Evolutionary conservation across 1,140 invertebrate species (phyloP), one percentile per base, ranked within the genome.

Genomic region (Achroia grisella): DNA sequence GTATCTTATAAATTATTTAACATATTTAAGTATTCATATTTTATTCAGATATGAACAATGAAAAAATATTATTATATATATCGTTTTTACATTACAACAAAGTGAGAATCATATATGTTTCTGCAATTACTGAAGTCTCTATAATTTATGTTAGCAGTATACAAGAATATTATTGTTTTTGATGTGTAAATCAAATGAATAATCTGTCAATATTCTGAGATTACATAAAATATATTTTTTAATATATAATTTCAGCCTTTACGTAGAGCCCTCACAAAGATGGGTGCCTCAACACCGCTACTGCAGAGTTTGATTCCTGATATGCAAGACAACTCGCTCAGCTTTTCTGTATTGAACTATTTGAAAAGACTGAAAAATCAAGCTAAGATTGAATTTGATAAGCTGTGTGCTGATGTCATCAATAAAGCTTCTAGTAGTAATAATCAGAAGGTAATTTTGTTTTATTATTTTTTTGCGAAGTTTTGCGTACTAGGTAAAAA

Each of bases 341-440:
- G 95, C 59, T 98, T 96, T 72, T 94, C 92, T 46, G 95, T 99
- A 5, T 89, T 97, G 48, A 98, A 96, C 79, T 97, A 98, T 74
- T 86, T 99, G 53, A 99, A 98, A 82, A 92, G 95, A 71, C 87
- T 98, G 49, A 99, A 99, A 87, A 97, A 97, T 78, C 92, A 96
- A 82, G 97, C 97, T 10, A 98, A 98, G 86, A 89, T 93, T 39
- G 97, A 99, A 76, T 98, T 97, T 81, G 97, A 99, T 71, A 91
- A 95, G 74, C 88, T 98, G 10, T 98, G 91, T 73, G 90, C 77
- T 10, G 86, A 86, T 34, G 84, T 87, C 45, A 75, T 86, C 32
- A 86, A 86, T 43, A 86, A 86, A 48, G 72, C 82, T 13, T 81
- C 76, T 8, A 79, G 62, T 48, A 81, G 65, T 42, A 84, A 79